These are phyloP conservation scores for Epinotia ramella DNA, from an alignment of 2,888 invertebrate genomes.

Conservation along the genomic window DNA sequence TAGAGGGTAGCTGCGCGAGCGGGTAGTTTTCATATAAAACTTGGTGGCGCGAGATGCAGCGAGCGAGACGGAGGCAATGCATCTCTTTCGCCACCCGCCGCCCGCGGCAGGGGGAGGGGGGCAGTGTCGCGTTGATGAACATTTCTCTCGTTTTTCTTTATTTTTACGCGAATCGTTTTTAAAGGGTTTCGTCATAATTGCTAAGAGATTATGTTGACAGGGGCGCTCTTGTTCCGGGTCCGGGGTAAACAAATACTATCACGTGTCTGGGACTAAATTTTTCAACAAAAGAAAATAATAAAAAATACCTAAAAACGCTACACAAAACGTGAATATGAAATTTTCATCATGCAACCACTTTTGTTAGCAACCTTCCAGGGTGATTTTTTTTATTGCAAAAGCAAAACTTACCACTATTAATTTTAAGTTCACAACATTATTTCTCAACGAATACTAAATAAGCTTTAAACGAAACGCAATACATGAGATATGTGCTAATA, in stretches of 20 bases:
- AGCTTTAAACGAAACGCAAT: constrained; percentile 12
- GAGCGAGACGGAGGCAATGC: constrained; percentile 60
- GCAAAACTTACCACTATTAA: not conserved
- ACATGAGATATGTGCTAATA: constrained; percentile 22
- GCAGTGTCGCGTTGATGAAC: constrained; percentile 84
- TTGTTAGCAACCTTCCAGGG: not conserved
- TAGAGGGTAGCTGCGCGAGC: constrained; percentile 68
- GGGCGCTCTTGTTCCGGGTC: constrained; percentile 62
- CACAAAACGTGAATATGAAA: not conserved
- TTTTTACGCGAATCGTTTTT: constrained; percentile 85
- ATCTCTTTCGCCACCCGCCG: constrained; percentile 76
- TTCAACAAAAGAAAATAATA: not conserved
- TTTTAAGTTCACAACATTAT: constrained; percentile 2
- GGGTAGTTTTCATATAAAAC: constrained; percentile 84
- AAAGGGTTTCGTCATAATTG: constrained; percentile 85
- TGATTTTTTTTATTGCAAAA: constrained; percentile 12
- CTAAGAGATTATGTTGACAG: constrained; percentile 78
- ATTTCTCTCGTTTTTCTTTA: constrained; percentile 84
- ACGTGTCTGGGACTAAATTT: constrained; percentile 5
- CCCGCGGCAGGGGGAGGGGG: constrained; percentile 66
- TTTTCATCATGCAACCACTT: not conserved
- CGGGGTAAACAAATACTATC: constrained; percentile 30
- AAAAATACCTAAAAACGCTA: not conserved
- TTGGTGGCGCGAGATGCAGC: constrained; percentile 81
- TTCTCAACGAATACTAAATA: constrained; percentile 17